Conservation (phyloP, 2,797 vertebrate genomes). For the Pitangus sulphuratus region DNA sequence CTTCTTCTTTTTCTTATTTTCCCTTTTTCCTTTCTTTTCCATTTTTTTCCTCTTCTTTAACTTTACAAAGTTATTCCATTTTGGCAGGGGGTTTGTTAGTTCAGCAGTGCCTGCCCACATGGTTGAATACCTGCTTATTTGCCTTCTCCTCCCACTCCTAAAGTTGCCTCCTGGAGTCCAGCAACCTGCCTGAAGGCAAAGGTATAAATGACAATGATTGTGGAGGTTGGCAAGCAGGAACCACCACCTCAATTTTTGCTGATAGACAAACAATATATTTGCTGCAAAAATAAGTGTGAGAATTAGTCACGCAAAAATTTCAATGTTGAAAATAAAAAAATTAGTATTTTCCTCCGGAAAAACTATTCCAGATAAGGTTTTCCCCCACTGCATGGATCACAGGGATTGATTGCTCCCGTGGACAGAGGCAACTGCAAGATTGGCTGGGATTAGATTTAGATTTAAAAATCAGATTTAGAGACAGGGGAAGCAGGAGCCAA, state of each 20-base stretch:
- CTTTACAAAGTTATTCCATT: background rate
- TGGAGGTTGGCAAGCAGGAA: background rate
- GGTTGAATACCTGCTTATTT: background rate
- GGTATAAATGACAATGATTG: background rate
- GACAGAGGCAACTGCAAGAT: background rate
- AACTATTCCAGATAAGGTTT: background rate
- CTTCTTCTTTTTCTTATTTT: accelerated
- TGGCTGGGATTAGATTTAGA: background rate
- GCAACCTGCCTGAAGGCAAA: background rate
- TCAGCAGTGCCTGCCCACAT: background rate
- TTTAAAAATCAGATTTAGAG: background rate
- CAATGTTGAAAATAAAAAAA: background rate
- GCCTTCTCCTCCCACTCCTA: background rate
- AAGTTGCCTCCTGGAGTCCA: background rate
- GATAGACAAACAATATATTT: background rate
- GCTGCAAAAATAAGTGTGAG: background rate
- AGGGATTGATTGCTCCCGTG: background rate
- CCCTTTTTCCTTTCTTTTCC: accelerated
- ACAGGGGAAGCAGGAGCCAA: background rate
- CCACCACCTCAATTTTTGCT: background rate
- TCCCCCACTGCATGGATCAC: background rate
- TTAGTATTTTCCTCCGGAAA: accelerated
- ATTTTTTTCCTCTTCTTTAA: background rate
- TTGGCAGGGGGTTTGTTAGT: background rate
- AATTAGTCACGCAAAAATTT: background rate